Evolutionary conservation across 2,113 vertebrate genomes (phyloP), one percentile per base, ranked within the genome.

Genomic region (Aegypius monachus): DNA sequence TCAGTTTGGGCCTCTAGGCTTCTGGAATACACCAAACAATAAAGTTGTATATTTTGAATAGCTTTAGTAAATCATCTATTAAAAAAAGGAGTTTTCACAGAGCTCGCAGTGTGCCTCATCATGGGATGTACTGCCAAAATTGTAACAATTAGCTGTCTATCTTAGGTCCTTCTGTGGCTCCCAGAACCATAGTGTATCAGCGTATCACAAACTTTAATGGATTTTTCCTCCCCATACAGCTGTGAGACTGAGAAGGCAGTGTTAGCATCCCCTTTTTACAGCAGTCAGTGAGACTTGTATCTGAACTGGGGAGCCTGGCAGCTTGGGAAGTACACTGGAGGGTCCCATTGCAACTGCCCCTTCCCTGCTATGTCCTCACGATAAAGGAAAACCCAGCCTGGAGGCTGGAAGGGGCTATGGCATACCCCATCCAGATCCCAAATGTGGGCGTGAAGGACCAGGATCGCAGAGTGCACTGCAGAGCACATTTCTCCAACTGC

Each of bases 91-190:
- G 17, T 70, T 72, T 95, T 87, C 8, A 9, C 45, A 50, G 70
- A 73, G 50, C 74, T 79, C 4, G 0, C 94, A 87, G 40, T 36
- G 14, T 70, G 78, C 62, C 66, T 89, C 48, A 80, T 62, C 91
- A 53, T 55, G 80, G 80, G 77, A 92, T n/a, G 70, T 77, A 53
- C 86, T 97, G 94, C 86, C 94, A 96, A 87, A 92, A 90, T n/a
- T 74, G 74, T 66, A 95, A 93, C 96, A 95, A 96, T 95, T 95
- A 97, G 68, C 94, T 96, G 94, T 95, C 95, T 85, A 67, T 96
- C 94, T 94, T 73, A 80, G 77, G 78, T 94, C 91, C 77, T 92
- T 95, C 66, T 86, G 96, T 78, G 92, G 59, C 71, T 96, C 93
- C 81, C 97, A 88, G 92, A 93, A 91, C 92, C 67, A 22, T 4